These are phyloP conservation scores for Choreutis nemorana DNA, from an alignment of 2,888 invertebrate species.

Conservation along the genomic window DNA sequence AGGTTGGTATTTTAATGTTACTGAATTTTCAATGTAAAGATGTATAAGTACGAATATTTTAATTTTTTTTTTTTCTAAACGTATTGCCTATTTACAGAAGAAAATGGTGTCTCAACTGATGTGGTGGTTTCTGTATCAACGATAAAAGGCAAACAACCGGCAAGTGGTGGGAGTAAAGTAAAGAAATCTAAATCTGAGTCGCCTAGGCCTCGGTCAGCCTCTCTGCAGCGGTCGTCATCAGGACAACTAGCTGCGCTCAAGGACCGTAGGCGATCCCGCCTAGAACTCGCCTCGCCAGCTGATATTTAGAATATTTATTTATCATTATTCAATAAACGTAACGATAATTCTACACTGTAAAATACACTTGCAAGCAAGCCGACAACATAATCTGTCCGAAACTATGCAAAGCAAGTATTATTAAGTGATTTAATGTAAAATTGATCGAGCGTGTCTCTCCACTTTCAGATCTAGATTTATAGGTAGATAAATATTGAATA, in stretches of 20 bases:
- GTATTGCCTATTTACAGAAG: constrained; percentile 24
- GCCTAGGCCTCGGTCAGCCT: constrained; percentile 45
- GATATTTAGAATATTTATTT: constrained; percentile 36
- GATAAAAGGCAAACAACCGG: constrained; percentile 58
- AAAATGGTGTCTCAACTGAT: constrained; percentile 44
- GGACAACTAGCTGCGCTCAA: constrained; percentile 40
- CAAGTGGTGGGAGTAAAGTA: constrained; percentile 50
- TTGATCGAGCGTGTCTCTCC: no score
- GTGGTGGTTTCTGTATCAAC: constrained; percentile 53
- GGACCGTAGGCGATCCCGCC: constrained; percentile 47
- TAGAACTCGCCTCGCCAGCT: constrained; percentile 47
- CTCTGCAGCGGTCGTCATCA: constrained; percentile 51
- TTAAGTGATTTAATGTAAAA: no score
- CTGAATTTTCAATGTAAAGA: background rate
- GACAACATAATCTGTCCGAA: no score
- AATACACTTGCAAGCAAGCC: constrained; percentile 1
- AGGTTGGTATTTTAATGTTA: constrained; percentile 23
- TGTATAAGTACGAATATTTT: background rate
- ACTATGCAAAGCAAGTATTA: no score
- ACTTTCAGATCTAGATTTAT: no score
- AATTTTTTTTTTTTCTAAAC: background rate
- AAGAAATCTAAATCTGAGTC: constrained; percentile 55
- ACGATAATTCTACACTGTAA: constrained; percentile 1
- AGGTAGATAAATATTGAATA: no score
- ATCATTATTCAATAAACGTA: background rate